These are phyloP conservation scores for Phrynosoma blainvillii DNA, from an alignment of 2,113 vertebrate genomes.

Conservation along the genomic window DNA sequence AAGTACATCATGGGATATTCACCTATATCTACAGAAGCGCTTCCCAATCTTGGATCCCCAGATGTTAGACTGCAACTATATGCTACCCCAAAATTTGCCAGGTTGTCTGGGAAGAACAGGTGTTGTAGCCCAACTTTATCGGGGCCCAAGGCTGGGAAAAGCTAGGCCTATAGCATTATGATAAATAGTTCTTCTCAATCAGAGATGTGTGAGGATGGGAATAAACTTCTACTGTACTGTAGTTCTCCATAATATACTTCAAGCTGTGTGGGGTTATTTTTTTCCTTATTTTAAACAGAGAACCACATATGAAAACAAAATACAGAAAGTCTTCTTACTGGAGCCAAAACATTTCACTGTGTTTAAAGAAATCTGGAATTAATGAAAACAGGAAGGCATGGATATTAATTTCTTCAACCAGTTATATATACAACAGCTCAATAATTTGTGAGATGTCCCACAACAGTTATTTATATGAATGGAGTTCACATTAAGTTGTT, in stretches of 20 bases:
- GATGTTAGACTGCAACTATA: background rate
- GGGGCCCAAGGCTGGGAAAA: background rate
- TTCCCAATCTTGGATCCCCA: background rate
- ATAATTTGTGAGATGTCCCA: background rate
- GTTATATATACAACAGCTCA: conserved; percentile 9
- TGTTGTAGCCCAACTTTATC: background rate
- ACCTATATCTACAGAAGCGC: too few species aligned
- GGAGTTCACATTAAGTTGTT: background rate
- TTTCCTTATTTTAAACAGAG: conserved; percentile 21
- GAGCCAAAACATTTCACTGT: conserved; percentile 33
- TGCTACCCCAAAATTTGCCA: background rate
- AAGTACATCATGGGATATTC: too few species aligned
- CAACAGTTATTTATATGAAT: background rate
- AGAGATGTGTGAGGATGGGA: background rate
- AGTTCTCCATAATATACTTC: background rate
- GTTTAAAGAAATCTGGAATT: conserved; percentile 50
- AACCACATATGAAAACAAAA: background rate
- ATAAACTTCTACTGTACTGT: background rate
- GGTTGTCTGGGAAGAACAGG: background rate
- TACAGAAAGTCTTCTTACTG: conserved; percentile 18
- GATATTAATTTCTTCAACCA: conserved; percentile 8
- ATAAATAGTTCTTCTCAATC: background rate
- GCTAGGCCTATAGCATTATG: background rate
- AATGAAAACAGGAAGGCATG: conserved; percentile 22
- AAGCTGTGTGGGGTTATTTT: too few species aligned